A percentile compares a stretch with the other conserved stretches of the same genome.
Conservation (phyloP, 1,140 invertebrate genomes). For the Drosophila watanabei region DNA sequence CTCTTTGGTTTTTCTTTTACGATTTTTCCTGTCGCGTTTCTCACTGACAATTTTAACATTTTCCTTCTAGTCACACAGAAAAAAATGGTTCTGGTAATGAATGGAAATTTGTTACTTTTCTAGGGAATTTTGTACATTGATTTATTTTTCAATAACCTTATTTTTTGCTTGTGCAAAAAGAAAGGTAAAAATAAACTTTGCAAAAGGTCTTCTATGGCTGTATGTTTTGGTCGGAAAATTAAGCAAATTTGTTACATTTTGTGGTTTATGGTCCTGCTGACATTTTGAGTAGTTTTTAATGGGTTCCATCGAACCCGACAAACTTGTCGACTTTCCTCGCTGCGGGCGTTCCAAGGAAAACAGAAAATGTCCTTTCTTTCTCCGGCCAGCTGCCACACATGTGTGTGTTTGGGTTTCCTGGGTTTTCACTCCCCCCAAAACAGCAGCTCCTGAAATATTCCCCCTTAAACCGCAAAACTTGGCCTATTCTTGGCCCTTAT, state of each 20-base stretch:
- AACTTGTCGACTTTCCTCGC: conserved; percentile 65
- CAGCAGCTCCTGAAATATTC: conserved; percentile 26
- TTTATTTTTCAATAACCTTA: neutral
- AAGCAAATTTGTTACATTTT: conserved; percentile 70
- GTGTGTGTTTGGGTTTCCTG: neutral
- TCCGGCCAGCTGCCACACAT: conserved; percentile 34
- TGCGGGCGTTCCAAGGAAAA: conserved; percentile 43
- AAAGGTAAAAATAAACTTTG: conserved; percentile 3
- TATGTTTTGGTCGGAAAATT: conserved; percentile 42
- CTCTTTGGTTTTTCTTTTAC: conserved; percentile 28
- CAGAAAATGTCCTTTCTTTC: conserved; percentile 36
- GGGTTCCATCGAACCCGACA: conserved; percentile 53
- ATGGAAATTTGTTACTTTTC: neutral
- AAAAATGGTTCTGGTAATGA: neutral
- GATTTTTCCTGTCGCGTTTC: conserved; percentile 9
- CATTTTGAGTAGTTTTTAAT: conserved; percentile 83
- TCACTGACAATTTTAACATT: neutral
- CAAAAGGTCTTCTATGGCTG: neutral
- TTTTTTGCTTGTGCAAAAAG: conserved; percentile 1
- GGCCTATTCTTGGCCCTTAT: conserved; percentile 26
- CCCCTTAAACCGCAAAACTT: conserved; percentile 32
- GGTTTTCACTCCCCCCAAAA: neutral
- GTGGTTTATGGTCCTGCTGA: conserved; percentile 58
- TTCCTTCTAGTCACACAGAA: neutral
- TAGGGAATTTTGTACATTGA: neutral